phyloP scores from a whole-genome alignment of 2,888 invertebrate genomes.

The Troilus luridus region DNA sequence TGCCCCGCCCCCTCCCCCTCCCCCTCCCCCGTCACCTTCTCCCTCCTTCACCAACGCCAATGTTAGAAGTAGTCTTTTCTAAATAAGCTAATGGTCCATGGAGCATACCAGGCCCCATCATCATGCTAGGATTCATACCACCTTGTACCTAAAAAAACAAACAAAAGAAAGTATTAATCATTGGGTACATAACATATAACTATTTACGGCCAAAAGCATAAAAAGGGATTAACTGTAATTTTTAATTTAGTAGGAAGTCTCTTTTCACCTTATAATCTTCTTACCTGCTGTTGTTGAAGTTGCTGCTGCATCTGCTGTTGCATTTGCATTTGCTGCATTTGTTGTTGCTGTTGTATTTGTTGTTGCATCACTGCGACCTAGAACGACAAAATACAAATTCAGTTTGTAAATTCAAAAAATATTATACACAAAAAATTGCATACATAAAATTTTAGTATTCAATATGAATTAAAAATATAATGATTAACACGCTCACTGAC shows the following conservation, averaged over 20 bases:
- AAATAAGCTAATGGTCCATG: conserved; percentile 89
- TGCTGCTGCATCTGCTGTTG: conserved; percentile 70
- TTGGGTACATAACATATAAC: background rate
- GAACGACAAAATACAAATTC: background rate
- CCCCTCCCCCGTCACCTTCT: conserved; percentile 83
- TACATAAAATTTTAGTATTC: too few species aligned
- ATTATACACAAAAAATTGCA: too few species aligned
- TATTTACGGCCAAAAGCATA: too few species aligned
- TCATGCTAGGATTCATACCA: conserved; percentile 68
- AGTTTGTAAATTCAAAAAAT: background rate
- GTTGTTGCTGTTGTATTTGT: conserved; percentile 69
- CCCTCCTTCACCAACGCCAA: conserved; percentile 89
- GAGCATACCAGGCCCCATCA: conserved; percentile 71
- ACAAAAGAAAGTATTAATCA: background rate
- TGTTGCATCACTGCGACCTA: conserved; percentile 67
- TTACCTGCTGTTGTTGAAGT: conserved; percentile 71
- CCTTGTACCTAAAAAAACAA: conserved; percentile 60
- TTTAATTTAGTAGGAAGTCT: too few species aligned
- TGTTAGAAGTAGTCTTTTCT: conserved; percentile 92
- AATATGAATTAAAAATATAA: too few species aligned
- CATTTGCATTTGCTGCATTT: conserved; percentile 71
- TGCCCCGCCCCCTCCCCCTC: conserved; percentile 83
- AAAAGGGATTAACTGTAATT: too few species aligned
- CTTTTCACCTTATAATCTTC: conserved; percentile 66
- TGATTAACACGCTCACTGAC: too few species aligned